Evolutionary conservation across 2,113 vertebrate species (phyloP).

Genomic region (Australoheros scitulus): DNA sequence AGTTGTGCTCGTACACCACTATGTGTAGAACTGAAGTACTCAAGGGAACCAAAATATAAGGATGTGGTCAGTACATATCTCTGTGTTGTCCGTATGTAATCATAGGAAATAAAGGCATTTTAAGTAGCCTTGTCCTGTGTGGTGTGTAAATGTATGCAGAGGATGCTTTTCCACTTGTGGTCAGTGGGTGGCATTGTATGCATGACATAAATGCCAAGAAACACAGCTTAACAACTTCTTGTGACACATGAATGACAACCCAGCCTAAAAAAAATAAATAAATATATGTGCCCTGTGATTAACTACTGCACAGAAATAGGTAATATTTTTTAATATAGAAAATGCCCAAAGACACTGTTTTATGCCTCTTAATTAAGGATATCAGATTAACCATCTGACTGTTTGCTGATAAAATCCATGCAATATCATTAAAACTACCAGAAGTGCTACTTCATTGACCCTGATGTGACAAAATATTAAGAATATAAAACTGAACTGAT

Average conservation of each 20-base stretch:
- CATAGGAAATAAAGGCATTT: slow-evolving; percentile 81
- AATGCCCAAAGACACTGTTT: not conserved
- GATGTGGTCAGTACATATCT: slow-evolving; percentile 67
- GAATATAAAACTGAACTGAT: rapidly evolving
- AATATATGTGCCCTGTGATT: no score
- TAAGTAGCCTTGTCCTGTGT: slow-evolving; percentile 67
- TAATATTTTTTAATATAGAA: no score
- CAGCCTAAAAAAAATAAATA: not conserved
- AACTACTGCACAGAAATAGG: no score
- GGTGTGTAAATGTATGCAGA: slow-evolving; percentile 33
- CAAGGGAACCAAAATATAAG: slow-evolving; percentile 63
- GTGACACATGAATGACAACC: rapidly evolving
- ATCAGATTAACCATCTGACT: not conserved
- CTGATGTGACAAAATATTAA: not conserved
- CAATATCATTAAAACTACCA: not conserved
- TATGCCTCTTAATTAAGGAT: not conserved
- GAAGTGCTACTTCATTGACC: not conserved
- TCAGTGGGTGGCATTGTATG: slow-evolving; percentile 46
- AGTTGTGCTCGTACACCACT: slow-evolving; percentile 63
- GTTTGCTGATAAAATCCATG: not conserved
- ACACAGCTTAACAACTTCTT: no score
- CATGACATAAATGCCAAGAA: no score
- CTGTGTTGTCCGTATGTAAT: slow-evolving; percentile 72
- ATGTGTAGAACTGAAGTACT: slow-evolving; percentile 63
- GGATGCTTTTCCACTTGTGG: slow-evolving; percentile 14